These are phyloP conservation scores for Cataglyphis cursor DNA, from an alignment of 2,888 invertebrate genomes.

Conservation along the genomic window DNA sequence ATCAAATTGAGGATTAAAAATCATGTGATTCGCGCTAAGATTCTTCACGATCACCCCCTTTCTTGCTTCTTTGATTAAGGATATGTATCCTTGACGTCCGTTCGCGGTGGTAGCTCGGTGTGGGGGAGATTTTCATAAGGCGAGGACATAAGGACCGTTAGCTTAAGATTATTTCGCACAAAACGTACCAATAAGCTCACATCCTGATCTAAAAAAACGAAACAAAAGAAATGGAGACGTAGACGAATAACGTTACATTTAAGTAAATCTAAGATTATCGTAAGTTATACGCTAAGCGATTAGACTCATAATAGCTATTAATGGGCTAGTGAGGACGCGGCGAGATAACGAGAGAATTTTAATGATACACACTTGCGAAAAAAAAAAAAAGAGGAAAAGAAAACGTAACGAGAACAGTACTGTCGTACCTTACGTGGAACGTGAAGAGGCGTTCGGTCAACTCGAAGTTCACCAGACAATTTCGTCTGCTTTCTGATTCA, in stretches of 20 bases:
- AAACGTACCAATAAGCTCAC: conserved; percentile 39
- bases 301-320: not conserved
- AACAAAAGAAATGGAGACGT: not conserved
- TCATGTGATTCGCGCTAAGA: conserved; percentile 15
- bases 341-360: not conserved
- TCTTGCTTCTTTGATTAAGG: conserved; percentile 9
- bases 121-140: not conserved
- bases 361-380: not conserved
- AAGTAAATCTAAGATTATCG: conserved; percentile 14
- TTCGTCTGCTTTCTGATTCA: conserved; percentile 61
- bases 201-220: conserved; percentile 4
- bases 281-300: not conserved
- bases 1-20: not conserved
- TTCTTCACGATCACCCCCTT: conserved; percentile 3
- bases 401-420: conserved; percentile 8
- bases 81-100: conserved; percentile 2
- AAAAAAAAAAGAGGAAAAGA: not conserved
- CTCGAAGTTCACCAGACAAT: conserved; percentile 3
- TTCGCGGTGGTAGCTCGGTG: not conserved
- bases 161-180: conserved; percentile 53
- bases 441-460: conserved; percentile 26
- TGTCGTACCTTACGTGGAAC: conserved; percentile 54
- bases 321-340: conserved; percentile 14
- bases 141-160: conserved; percentile 44
- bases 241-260: not conserved